Base-by-base conservation (phyloP, 2,888 invertebrate species). In the Pimpla rufipes region DNA sequence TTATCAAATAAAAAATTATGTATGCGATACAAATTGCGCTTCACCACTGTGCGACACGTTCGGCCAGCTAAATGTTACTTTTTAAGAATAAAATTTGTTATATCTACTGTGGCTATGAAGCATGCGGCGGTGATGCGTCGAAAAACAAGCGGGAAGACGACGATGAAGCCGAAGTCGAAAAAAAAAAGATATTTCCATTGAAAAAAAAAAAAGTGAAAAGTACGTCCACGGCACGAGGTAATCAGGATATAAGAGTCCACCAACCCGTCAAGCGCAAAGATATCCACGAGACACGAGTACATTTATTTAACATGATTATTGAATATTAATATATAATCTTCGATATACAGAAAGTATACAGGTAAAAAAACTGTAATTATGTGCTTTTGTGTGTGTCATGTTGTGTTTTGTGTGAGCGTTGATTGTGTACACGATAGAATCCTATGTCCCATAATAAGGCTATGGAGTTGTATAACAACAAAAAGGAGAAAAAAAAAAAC, bases 271-370 rank as follows among this genome's bases (percentile, higher is more conserved):
- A 93, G 93, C 93, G 90, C 91, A 93, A 92, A 93, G 91, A 92
- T 93, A 90, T 92, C 93, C 93, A 93, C 92, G 91, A 93, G 92
- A 92, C 92, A 93, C 90, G 90, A 90, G 89, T 91, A 91, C 91
- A 91, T 93, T 93, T 93, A 93, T 93, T 93, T 92, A 93, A 93
- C 93, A 93, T 92, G 90, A 92, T 93, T 91, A 90, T 92, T 91
- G 87, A 91, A 91, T 90, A 90, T 91, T 89, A 90, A 75, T 64
- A 90, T 88, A 90, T 91, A 92, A 92, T 92, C 84, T 89, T 93
- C 88, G 90, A 91, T 93, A 90, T 92, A 93, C 91, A 93, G 88
- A 92, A 87, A 89, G 91, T 92, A 90, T 92, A 90, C 89, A 90
- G 77, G 83, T 90, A 87, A 88, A 90, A 88, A 87, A 86, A 85